Conservation (phyloP, 2,888 invertebrate genomes). For the Mylabris sibirica region DNA sequence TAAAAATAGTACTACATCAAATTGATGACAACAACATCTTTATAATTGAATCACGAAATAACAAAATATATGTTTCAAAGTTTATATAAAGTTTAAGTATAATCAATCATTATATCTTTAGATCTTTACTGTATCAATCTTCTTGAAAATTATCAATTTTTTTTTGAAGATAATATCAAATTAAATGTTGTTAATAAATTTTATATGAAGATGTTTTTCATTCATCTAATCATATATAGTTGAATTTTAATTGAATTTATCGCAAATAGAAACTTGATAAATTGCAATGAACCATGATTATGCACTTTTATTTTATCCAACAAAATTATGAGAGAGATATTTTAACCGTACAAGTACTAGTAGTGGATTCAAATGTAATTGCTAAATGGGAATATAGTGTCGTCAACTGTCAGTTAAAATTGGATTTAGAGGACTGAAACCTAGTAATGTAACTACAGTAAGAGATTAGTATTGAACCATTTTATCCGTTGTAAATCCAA, state of each 20-base stretch:
- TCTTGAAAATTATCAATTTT: too few species aligned
- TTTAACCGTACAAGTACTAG: conserved; percentile 31
- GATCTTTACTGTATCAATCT: neutral
- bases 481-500: conserved; percentile 17
- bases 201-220: neutral
- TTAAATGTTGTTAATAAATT: too few species aligned
- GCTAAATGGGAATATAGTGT: conserved; percentile 46
- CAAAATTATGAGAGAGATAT: neutral
- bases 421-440: conserved; percentile 40
- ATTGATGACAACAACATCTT: neutral
- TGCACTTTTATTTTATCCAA: neutral
- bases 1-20: neutral
- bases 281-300: neutral
- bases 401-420: conserved; percentile 42
- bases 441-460: conserved; percentile 34
- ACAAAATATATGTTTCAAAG: neutral
- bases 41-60: neutral
- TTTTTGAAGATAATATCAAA: too few species aligned
- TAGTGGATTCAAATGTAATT: conserved; percentile 52
- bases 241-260: neutral
- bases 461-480: conserved; percentile 26
- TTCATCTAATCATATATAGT: neutral
- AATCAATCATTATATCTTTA: neutral
- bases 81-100: neutral
- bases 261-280: neutral